Conservation (phyloP, 2,113 vertebrate genomes). For the Piliocolobus tephrosceles region DNA sequence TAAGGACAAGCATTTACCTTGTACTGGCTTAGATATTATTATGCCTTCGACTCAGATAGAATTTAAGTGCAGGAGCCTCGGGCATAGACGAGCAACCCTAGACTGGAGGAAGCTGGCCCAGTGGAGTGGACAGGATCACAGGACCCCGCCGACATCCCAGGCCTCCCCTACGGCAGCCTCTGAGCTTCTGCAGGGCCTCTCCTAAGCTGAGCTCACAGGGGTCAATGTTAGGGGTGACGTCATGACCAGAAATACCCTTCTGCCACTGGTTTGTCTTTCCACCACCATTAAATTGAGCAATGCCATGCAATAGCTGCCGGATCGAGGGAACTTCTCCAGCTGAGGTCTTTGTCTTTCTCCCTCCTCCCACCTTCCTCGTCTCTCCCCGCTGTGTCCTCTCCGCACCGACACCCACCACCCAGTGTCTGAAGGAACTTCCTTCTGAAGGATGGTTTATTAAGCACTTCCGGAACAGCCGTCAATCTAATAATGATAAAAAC, state of each 20-base stretch:
- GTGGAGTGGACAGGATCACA: no score
- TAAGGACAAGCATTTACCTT: background rate
- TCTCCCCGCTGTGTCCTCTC: background rate
- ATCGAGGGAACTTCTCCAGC: background rate
- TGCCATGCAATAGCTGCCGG: no score
- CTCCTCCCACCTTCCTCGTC: rapidly evolving
- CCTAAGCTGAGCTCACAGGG: no score
- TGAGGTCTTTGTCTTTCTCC: background rate
- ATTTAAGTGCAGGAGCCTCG: background rate
- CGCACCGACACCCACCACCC: background rate
- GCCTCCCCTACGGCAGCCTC: background rate
- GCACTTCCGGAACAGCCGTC: rapidly evolving
- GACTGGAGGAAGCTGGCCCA: background rate
- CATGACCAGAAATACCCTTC: rapidly evolving
- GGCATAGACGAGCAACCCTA: background rate
- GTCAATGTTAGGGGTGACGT: rapidly evolving
- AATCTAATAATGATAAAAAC: background rate
- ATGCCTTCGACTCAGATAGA: rapidly evolving
- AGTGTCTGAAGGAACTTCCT: background rate
- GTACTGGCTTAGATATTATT: no score
- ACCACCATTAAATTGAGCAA: background rate
- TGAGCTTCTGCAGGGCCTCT: background rate
- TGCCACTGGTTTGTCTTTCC: background rate
- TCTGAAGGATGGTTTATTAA: background rate
- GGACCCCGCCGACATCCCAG: no score